Percentiles rank a stretch among this genome's conserved stretches.
phyloP scores from a whole-genome alignment of 2,113 vertebrate genomes.

The Anolis carolinensis region DNA sequence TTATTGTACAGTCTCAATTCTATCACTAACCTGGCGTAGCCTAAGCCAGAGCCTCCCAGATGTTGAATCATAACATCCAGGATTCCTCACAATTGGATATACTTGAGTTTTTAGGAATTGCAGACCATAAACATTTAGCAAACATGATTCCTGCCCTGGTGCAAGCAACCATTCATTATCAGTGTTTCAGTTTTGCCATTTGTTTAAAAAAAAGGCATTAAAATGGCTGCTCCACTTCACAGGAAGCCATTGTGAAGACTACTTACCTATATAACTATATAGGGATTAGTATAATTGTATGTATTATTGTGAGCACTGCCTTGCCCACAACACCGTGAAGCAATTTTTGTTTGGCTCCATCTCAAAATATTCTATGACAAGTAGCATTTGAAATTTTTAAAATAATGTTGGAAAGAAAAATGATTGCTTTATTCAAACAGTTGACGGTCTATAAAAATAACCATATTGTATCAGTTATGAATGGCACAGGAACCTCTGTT shows the following conservation, averaged over 20 bases:
- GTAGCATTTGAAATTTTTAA: slow-evolving; percentile 55
- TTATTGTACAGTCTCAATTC: neutral
- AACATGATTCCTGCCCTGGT: no score
- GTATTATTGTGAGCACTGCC: slow-evolving; percentile 78
- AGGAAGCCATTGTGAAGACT: slow-evolving; percentile 36
- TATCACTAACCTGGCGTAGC: slow-evolving; percentile 25
- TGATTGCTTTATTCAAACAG: slow-evolving; percentile 68
- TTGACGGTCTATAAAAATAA: neutral
- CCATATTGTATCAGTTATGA: neutral
- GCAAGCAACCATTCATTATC: slow-evolving; percentile 1
- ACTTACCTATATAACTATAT: slow-evolving; percentile 53
- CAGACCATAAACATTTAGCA: no score
- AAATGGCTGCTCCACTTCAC: slow-evolving; percentile 58
- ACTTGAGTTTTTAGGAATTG: no score
- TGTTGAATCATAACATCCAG: neutral
- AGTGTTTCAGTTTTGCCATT: slow-evolving; percentile 25
- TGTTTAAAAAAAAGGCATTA: neutral
- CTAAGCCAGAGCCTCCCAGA: neutral
- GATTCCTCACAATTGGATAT: no score
- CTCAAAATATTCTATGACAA: slow-evolving; percentile 60
- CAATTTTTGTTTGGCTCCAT: slow-evolving; percentile 47
- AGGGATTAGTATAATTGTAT: slow-evolving; percentile 61
- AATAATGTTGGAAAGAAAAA: slow-evolving; percentile 78
- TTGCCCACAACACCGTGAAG: slow-evolving; percentile 74
- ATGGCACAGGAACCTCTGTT: neutral